Base-by-base conservation (phyloP, 2,113 vertebrate genomes). In the Acrocephalus kingi region DNA sequence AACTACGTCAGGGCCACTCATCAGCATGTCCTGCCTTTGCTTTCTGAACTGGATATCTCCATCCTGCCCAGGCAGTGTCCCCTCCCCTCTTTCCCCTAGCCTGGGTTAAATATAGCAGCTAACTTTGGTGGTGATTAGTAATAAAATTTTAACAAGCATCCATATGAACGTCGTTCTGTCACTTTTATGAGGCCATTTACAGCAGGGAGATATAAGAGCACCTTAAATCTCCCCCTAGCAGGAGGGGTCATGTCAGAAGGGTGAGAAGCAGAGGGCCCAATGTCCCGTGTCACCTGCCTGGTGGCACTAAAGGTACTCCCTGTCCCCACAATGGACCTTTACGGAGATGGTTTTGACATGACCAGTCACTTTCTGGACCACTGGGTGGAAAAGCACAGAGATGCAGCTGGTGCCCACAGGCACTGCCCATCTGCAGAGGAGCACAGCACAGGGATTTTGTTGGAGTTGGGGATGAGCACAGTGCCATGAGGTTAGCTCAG, bases 61-160 rank as follows among this genome's bases (percentile, higher is more conserved):
- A 98, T 98, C 98, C 97, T 97, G 33, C 9, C 22, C 45, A 61
- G 72, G 62, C 55, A 52, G 88, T 96, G 96, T 93, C 83, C 94
- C 90, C 94, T 84, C 96, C 78, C 63, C 41, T 91, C 56, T 56
- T 87, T 73, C 86, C 80, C 67, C 76, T 71, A 89, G 72, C 79
- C 85, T 96, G n/a, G 74, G 95, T 97, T 97, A 97, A 97, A 97
- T 97, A 94, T 90, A 96, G 91, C 85, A 88, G 95, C 97, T 96
- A 97, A 98, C 98, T 98, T 98, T 98, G 98, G 97, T 98, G 97
- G 98, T 98, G 98, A 99, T 99, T 99, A 99, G 98, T 98, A 99
- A 98, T 99, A 99, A 99, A 98, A 98, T 97, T 98, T 99, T 99
- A 99, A 98, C 98, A 98, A 98, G 98, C 98, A 98, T 98, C 98